Base-by-base conservation (phyloP, 2,888 invertebrate species). In the Dynastes grantii region DNA sequence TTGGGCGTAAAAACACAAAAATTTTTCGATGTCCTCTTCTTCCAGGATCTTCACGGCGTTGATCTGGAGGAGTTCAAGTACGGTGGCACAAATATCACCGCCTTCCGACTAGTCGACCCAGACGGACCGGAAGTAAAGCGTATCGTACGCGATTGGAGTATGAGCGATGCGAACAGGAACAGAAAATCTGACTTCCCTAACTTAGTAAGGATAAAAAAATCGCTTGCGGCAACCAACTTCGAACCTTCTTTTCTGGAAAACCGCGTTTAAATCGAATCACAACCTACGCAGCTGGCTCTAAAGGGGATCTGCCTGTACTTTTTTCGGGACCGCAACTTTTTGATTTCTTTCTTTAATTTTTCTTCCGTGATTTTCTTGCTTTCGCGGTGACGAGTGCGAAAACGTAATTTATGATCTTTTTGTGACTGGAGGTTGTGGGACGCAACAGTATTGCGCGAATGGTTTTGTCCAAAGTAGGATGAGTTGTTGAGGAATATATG, bases 71-170 rank as follows among this genome's bases (percentile, higher is more conserved):
- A 97, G 88, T 98, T 98, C 89, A 96, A 96, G 87, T 96, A 97
- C 88, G 96, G 97, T 8, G 98, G 98, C 49, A 97, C 98, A 37
- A 98, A 98, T 89, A 97, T 98, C 83, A 98, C 98, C 1, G 97
- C 97, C 4, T 94, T 98, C 86, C 93, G 97, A 83, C 90, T 98
- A 83, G 94, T 98, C 64, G 96, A 98, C 88, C 96, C 96, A 32
- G 93, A 94, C 81, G 92, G 93, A 82, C 92, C 93, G n/a, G 93
- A 95, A 84, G 94, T 96, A 37, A 93, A 94, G 85, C 93, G 83
- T 81, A 84, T 85, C 75, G 84, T 85, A 63, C 80, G 83, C 76
- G 85, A 84, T 77, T 85, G 85, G 85, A 81, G 79, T 68, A 77
- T 83, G 65, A 80, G 77, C 78, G 84, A 85, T 75, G 78, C 79